Base-by-base conservation (phyloP, 2,888 invertebrate genomes). In the Loripinus fragilis region DNA sequence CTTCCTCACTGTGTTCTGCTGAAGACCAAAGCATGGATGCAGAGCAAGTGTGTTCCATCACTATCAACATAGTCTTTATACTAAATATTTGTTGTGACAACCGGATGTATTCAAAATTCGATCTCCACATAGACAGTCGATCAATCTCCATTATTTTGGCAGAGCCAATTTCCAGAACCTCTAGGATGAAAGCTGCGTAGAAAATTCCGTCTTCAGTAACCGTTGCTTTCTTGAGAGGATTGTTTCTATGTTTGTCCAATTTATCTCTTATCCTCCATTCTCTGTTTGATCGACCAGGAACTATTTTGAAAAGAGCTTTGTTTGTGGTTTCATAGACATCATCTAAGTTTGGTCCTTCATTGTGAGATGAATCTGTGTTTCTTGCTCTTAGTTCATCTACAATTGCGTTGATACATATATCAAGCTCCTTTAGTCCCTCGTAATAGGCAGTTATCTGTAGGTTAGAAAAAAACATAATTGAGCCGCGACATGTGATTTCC, bases 181-280 rank as follows among this genome's bases (percentile, higher is more conserved):
- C 71, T 38, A 25, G 38, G 8, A 71, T 55, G 20, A 71, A 60
- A 17, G 41, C 41, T 5, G 50, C 30, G 23, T 71, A 71, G 30
- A 71, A 71, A 3, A 60, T n/a, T 12, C 55, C 25, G 25, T 41
- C 42, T 15, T 20, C 28, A 1, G 42, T 28, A 8, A 60, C 60
- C 2, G 30, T n/a, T 20, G 3, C 28, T 12, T 60, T 28, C 3
- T 60, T 30, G 17, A 33, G 12, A 2, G 23, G 17, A 33, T 60
- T 8, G n/a, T 60, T 20, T 60, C 60, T 60, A 17, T 60, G 60
- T 33, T 60, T 17, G 33, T 60, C 23, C 5, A 60, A 12, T 60
- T 60, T 60, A 30, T 60, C 60, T 17, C 33, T 33, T 1, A 60
- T 12, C 15, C 20, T 30, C 60, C 60, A 60, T 33, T 60, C 60